A percentile compares a stretch with the other conserved stretches of the same genome.
Conservation (phyloP, 92 coral and sea anemone genomes). For the Epizoanthus fatuus region DNA sequence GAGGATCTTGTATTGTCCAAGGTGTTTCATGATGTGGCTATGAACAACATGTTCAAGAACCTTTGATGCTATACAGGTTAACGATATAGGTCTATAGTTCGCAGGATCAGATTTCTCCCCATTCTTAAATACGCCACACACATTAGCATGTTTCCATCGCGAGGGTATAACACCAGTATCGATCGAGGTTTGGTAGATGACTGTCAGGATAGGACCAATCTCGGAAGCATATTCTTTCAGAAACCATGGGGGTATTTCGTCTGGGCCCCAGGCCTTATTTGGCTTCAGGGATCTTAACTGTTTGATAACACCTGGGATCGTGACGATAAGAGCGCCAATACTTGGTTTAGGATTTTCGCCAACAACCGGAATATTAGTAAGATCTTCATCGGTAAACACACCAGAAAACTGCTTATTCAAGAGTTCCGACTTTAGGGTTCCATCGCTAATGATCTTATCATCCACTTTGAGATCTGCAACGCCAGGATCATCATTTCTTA, state of each 20-base stretch:
- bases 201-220: conserved; percentile 5
- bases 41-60: conserved; percentile 65
- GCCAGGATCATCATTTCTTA: conserved; percentile 67
- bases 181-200: conserved; percentile 48
- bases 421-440: conserved; percentile 46
- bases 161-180: conserved; percentile 50
- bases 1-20: conserved; percentile 34
- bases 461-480: conserved; percentile 63
- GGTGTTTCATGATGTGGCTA: conserved; percentile 71
- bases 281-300: conserved; percentile 44
- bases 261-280: conserved; percentile 64
- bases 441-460: conserved; percentile 54
- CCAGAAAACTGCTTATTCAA: conserved; percentile 54
- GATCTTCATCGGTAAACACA: conserved; percentile 62
- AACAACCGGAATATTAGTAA: conserved; percentile 28
- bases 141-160: conserved; percentile 60
- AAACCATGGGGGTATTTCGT: conserved; percentile 76
- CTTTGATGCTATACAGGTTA: conserved; percentile 57
- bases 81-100: conserved; percentile 54
- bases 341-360: conserved; percentile 36
- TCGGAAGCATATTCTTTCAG: conserved; percentile 55
- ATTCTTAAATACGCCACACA: conserved; percentile 63
- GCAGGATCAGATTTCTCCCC: conserved; percentile 66
- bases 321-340: conserved; percentile 34
- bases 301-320: conserved; percentile 44